Conservation (phyloP, 2,797 vertebrate genomes). For the Erithacus rubecula region DNA sequence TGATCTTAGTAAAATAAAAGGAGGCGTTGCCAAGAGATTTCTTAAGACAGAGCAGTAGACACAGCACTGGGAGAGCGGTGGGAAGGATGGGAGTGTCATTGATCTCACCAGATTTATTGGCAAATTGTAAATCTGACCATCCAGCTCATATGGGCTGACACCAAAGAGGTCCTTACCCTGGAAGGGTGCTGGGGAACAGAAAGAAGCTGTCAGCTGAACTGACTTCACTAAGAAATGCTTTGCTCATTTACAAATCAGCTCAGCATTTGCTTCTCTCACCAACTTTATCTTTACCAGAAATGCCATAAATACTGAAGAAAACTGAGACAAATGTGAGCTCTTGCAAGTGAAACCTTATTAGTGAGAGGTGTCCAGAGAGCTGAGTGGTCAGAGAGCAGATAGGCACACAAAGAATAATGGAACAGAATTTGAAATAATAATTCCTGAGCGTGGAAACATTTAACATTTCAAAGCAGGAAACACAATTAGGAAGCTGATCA, state of each 20-base stretch:
- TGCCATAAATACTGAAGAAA: background rate
- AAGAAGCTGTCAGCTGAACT: background rate
- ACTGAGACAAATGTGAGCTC: background rate
- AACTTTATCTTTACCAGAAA: background rate
- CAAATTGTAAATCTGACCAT: constrained; percentile 60
- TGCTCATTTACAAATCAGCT: background rate
- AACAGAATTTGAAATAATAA: background rate
- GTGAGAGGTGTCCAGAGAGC: background rate
- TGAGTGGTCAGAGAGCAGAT: background rate
- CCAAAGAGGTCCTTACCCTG: background rate
- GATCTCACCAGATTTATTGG: constrained; percentile 21
- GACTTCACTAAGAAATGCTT: background rate
- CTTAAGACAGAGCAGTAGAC: constrained; percentile 38
- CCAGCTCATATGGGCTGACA: constrained; percentile 44
- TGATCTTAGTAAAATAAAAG: constrained; percentile 25
- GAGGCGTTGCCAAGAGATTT: constrained; percentile 42
- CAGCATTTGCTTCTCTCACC: background rate
- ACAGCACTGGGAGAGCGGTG: background rate
- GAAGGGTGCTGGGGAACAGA: background rate
- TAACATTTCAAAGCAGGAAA: background rate
- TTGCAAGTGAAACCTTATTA: background rate
- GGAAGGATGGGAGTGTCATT: constrained; percentile 9
- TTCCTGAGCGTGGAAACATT: background rate
- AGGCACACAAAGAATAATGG: background rate
- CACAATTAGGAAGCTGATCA: background rate